Conservation (phyloP, 2,113 vertebrate species). For the Alectura lathami region DNA sequence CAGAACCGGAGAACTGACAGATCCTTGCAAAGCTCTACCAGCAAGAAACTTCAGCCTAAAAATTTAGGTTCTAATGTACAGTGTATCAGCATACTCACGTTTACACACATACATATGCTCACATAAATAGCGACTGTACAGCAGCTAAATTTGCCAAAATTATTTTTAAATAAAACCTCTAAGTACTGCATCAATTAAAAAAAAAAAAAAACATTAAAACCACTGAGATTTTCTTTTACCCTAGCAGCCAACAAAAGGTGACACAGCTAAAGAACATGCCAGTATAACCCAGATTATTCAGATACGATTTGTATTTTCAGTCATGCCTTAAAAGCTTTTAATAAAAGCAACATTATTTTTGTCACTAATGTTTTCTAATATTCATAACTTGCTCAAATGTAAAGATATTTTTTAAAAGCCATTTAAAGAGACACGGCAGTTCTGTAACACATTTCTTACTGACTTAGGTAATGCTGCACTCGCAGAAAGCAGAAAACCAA, state of each 20-base stretch:
- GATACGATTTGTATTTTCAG: not conserved
- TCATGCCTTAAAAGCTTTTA: conserved; percentile 41
- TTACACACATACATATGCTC: not conserved
- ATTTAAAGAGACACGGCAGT: not conserved
- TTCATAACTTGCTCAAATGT: conserved; percentile 16
- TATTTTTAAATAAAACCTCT: conserved; percentile 27
- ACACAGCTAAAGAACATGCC: not conserved
- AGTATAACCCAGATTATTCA: conserved; percentile 37
- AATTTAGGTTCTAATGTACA: not conserved
- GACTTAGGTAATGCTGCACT: not conserved
- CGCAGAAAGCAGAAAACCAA: not conserved
- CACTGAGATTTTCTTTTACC: not conserved
- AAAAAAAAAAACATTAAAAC: not conserved
- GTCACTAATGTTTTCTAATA: conserved; percentile 34
- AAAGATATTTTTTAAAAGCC: conserved; percentile 21
- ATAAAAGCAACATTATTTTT: conserved; percentile 52
- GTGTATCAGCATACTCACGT: not conserved
- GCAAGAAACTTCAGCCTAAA: not conserved
- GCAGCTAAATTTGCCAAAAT: conserved; percentile 22
- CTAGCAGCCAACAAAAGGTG: not conserved
- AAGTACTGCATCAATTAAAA: not conserved
- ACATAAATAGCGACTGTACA: not conserved
- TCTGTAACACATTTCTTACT: conserved; percentile 11
- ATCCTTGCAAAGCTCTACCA: conserved; percentile 2
- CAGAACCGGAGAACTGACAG: conserved; percentile 23